Percentiles rank a stretch among this genome's conserved stretches.
These are phyloP conservation scores for Zapus hudsonius DNA, from an alignment of 2,113 vertebrate genomes.

Conservation along the genomic window DNA sequence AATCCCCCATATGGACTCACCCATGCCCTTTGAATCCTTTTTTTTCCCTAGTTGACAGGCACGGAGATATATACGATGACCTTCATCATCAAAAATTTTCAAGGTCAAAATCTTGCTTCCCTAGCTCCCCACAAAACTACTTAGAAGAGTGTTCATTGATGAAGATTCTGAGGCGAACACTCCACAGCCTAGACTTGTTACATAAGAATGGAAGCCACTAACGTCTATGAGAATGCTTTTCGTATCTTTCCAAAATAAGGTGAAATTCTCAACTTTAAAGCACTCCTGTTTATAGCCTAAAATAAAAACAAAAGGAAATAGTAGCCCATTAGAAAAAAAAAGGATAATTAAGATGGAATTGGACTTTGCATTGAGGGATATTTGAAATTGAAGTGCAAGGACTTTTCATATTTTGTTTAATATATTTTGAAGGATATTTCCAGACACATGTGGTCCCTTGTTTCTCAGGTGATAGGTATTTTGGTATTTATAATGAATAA, in stretches of 20 bases:
- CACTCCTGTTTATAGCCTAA: neutral
- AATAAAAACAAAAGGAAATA: neutral
- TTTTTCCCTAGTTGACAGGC: neutral
- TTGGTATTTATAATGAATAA: accelerated
- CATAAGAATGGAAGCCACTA: neutral
- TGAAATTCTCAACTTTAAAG: neutral
- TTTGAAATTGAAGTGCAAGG: slow-evolving; percentile 10
- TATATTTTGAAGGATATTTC: neutral
- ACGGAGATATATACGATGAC: neutral
- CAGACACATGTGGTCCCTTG: slow-evolving; percentile 1
- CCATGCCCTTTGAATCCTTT: neutral
- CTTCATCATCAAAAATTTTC: neutral
- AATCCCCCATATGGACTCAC: neutral
- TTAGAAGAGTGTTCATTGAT: neutral
- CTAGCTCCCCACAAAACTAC: accelerated
- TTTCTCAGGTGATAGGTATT: too few species aligned
- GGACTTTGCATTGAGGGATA: neutral
- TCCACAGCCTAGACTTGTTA: neutral
- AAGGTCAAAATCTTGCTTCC: neutral
- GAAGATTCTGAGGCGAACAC: neutral
- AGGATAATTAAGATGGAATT: neutral
- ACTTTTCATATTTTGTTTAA: neutral
- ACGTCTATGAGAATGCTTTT: neutral
- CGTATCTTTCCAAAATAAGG: neutral
- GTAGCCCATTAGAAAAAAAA: neutral